Base-by-base conservation (phyloP, 2,113 vertebrate genomes). In the Brienomyrus longianalis region DNA sequence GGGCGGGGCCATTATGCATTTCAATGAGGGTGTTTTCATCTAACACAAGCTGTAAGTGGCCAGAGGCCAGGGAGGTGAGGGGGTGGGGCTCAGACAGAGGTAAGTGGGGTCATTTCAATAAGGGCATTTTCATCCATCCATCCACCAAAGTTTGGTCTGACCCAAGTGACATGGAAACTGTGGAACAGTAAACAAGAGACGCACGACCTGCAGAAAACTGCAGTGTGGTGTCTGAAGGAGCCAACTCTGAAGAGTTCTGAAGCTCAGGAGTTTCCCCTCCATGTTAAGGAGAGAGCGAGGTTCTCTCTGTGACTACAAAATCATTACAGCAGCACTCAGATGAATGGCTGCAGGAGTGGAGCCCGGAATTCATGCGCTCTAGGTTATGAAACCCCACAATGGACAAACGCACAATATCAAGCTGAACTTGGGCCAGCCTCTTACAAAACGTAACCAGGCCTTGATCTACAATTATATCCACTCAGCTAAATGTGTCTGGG, bases 191-290 rank as follows among this genome's bases (percentile, higher is more conserved):
- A 74, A 88, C 31, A 88, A 50, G 27, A 85, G 45, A 43, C 35
- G 50, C 52, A 86, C 51, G 31, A 74, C 80, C 50, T 70, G n/a
- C 84, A 77, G 52, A 94, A 93, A 94, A 91, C 93, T 91, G 85
- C 90, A 94, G 91, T 94, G 93, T 94, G 93, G 94, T 92, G 91
- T 89, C 92, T 92, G 90, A 35, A 56, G 51, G 92, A 92, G 83
- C 89, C 6, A 11, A 43, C n/a, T 66, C 8, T 0, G 0, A 13
- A 15, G 31, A 31, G 27, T 70, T 70, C n/a, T 27, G 3, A 31
- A 70, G n/a, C 62, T 31, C 31, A 23, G 35, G 35, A 43, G 39
- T 15, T 83, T 83, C 35, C 35, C 23, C 15, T 45, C 19, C 17
- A 83, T 70, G 6, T 31, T 13, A 87, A 27, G 70, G 86, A 89